Conservation (phyloP, 92 coral and sea anemone genomes). For the Zoanthus gigantus region DNA sequence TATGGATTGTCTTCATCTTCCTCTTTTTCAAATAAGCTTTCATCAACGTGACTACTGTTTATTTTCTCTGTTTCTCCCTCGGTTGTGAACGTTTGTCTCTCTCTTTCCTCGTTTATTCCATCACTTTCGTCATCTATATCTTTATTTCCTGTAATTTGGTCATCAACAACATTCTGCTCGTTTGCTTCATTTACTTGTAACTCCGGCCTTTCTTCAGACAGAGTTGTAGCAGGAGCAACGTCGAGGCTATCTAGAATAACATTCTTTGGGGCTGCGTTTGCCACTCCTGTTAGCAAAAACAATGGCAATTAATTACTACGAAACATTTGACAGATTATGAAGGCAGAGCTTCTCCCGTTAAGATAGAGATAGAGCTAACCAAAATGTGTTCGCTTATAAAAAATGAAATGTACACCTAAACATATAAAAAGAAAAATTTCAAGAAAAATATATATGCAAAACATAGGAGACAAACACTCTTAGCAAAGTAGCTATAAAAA, state of each 20-base stretch:
- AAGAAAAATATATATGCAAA: no score
- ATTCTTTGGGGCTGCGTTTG: constrained; percentile 38
- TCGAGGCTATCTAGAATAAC: constrained; percentile 13
- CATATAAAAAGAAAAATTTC: no score
- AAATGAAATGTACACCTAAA: no score
- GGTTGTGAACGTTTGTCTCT: neutral
- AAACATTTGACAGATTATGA: neutral
- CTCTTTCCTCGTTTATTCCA: constrained; percentile 3
- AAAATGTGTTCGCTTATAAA: no score
- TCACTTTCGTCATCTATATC: constrained; percentile 2
- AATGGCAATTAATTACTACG: neutral
- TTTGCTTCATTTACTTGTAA: neutral
- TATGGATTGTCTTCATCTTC: constrained; percentile 8
- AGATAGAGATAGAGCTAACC: no score
- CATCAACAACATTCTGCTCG: neutral
- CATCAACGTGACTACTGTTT: neutral
- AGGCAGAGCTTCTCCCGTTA: no score
- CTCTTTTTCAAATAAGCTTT: neutral
- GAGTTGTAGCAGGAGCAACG: neutral
- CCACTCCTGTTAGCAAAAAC: constrained; percentile 10
- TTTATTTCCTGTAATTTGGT: neutral
- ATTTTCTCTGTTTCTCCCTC: neutral
- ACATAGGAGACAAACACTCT: no score
- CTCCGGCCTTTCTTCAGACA: neutral
- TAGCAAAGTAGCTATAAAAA: no score